Conservation (phyloP, 2,888 invertebrate genomes). For the Mamestra brassicae region DNA sequence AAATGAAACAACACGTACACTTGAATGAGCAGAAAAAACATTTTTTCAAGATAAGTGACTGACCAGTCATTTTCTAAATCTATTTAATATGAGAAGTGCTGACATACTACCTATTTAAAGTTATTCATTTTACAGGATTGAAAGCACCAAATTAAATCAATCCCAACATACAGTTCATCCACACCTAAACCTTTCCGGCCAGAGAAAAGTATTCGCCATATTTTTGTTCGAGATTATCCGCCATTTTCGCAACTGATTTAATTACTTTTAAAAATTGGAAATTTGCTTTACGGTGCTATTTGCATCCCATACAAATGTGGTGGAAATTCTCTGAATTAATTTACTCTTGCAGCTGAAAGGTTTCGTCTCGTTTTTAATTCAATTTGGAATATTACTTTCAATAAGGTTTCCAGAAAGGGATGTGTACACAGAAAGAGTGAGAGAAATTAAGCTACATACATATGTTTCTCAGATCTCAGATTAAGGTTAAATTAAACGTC, state of each 20-base stretch:
- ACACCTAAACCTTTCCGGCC: background rate
- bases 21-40: too few relatives aligned
- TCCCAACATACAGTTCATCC: background rate
- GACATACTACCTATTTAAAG: too few relatives aligned
- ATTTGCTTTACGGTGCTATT: background rate
- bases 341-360: background rate
- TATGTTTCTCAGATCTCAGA: background rate
- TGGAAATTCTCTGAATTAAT: background rate
- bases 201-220: slow-evolving; percentile 9
- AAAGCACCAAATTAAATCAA: background rate
- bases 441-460: background rate
- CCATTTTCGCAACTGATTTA: slow-evolving; percentile 4
- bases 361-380: slow-evolving; percentile 1
- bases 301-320: slow-evolving; percentile 2
- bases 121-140: background rate
- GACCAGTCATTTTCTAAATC: too few relatives aligned
- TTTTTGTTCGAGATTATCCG: slow-evolving; percentile 4
- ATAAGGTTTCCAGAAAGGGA: background rate
- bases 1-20: too few relatives aligned
- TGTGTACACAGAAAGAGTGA: too few relatives aligned
- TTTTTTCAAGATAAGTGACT: too few relatives aligned
- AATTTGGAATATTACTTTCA: background rate
- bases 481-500: background rate
- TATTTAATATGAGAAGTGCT: too few relatives aligned
- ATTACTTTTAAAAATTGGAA: background rate